A percentile compares a stretch with the other conserved stretches of the same genome.
Evolutionary conservation across 2,888 invertebrate genomes (phyloP).

Genomic region (Fragum whitleyi): DNA sequence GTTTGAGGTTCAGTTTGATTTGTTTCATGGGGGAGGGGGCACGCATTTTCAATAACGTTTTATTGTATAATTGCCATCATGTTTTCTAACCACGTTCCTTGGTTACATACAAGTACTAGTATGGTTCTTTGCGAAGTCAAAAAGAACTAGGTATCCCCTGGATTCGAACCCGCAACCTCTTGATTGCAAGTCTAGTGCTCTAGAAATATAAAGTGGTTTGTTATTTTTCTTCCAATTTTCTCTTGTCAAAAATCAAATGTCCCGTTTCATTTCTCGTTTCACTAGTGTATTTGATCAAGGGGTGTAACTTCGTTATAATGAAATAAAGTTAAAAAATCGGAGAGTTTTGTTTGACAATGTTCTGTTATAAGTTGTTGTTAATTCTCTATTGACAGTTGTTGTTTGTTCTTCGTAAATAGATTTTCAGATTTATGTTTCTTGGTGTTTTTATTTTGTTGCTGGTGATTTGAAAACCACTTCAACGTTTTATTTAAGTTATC

Average conservation of each 20-base stretch:
- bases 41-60: conserved; percentile 4
- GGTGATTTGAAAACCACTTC: conserved; percentile 1
- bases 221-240: conserved; percentile 1
- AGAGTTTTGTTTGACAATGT: background rate
- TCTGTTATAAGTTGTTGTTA: conserved; percentile 1
- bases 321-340: conserved; percentile 4
- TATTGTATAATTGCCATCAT: background rate
- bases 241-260: conserved; percentile 4
- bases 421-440: conserved; percentile 4
- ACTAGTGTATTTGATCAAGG: conserved; percentile 1
- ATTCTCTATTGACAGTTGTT: background rate
- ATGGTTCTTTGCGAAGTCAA: background rate
- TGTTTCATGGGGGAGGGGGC: background rate
- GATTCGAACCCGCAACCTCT: conserved; percentile 4
- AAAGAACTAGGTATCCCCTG: conserved; percentile 4
- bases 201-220: conserved; percentile 1
- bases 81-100: conserved; percentile 4
- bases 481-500: conserved; percentile 1
- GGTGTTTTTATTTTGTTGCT: conserved; percentile 4
- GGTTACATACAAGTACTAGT: conserved; percentile 4
- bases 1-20: conserved; percentile 4
- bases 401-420: conserved; percentile 1
- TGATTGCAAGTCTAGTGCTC: conserved; percentile 4
- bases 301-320: conserved; percentile 4
- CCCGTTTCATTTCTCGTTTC: conserved; percentile 1